Percentiles rank a stretch among this genome's conserved stretches.
phyloP scores from a whole-genome alignment of 1,140 invertebrate species.

The Lepidotrigona ventralis region DNA sequence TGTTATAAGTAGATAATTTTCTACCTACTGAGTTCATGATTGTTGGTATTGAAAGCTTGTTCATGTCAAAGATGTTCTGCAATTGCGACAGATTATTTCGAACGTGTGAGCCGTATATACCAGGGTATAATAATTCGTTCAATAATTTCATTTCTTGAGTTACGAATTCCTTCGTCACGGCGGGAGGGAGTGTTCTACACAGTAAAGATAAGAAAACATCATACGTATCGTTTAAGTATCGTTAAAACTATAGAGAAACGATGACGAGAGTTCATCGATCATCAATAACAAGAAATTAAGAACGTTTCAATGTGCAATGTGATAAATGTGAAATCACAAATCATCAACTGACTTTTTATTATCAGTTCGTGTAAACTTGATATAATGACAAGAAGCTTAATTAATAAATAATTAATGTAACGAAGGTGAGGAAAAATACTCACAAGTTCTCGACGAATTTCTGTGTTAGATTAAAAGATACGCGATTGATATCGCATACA shows the following conservation, averaged over 20 bases:
- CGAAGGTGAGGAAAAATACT: constrained; percentile 54
- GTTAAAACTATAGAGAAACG: background rate
- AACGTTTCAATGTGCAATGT: background rate
- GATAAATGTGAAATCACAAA: too few species aligned
- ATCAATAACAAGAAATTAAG: background rate
- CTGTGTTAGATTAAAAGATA: constrained; percentile 78
- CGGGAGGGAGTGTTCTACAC: constrained; percentile 45
- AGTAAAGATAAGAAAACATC: constrained; percentile 1
- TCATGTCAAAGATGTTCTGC: constrained; percentile 74
- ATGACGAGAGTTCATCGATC: background rate
- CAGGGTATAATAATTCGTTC: constrained; percentile 64
- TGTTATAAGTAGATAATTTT: background rate
- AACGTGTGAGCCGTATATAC: constrained; percentile 52
- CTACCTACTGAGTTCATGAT: constrained; percentile 65
- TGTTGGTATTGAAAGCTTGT: constrained; percentile 70
- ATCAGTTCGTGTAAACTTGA: too few species aligned
- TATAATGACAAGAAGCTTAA: too few species aligned
- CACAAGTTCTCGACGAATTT: constrained; percentile 78
- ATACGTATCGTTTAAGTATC: background rate
- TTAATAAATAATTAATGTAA: background rate
- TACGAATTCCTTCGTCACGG: constrained; percentile 57
- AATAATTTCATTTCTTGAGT: constrained; percentile 63
- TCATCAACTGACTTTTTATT: too few species aligned
- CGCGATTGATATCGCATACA: constrained; percentile 84
- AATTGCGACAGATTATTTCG: constrained; percentile 65